A percentile compares a stretch with the other conserved stretches of the same genome.
phyloP scores from a whole-genome alignment of 2,797 vertebrate species.

The Danio jaintianensis region DNA sequence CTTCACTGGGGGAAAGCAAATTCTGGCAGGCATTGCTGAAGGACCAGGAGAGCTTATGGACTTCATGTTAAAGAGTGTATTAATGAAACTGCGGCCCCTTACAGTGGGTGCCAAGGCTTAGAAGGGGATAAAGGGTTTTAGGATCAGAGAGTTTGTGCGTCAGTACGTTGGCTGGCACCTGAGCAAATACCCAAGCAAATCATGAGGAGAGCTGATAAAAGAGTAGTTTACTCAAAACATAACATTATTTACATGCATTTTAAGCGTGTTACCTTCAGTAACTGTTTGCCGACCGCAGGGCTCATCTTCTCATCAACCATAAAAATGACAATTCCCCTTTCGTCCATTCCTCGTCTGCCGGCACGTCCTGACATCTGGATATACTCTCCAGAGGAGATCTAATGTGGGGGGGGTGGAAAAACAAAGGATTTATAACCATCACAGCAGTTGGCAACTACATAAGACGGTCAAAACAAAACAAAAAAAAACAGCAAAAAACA shows the following conservation, averaged over 20 bases:
- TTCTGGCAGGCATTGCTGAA: background rate
- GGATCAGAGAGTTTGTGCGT: constrained; percentile 10
- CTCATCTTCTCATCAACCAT: constrained; percentile 99
- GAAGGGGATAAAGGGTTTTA: constrained; percentile 19
- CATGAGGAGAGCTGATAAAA: background rate
- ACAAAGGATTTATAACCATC: background rate
- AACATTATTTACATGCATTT: background rate
- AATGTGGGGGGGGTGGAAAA: background rate
- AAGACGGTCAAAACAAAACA: too few species aligned
- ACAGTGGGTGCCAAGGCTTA: constrained; percentile 17
- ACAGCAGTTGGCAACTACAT: too few species aligned
- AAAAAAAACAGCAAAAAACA: too few species aligned
- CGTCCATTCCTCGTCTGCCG: constrained; percentile 97
- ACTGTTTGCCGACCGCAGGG: constrained; percentile 93
- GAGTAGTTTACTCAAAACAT: background rate
- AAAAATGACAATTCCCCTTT: constrained; percentile 97
- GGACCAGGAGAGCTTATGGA: background rate
- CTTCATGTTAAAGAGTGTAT: background rate
- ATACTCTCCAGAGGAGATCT: constrained; percentile 98
- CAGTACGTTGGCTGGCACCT: background rate
- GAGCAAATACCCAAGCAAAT: background rate
- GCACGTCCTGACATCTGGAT: constrained; percentile 99
- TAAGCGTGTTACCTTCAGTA: constrained; percentile 88
- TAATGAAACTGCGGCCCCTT: background rate
- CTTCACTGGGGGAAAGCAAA: background rate